phyloP scores from a whole-genome alignment of 2,888 invertebrate genomes.

The Lasioglossum leucozonium region DNA sequence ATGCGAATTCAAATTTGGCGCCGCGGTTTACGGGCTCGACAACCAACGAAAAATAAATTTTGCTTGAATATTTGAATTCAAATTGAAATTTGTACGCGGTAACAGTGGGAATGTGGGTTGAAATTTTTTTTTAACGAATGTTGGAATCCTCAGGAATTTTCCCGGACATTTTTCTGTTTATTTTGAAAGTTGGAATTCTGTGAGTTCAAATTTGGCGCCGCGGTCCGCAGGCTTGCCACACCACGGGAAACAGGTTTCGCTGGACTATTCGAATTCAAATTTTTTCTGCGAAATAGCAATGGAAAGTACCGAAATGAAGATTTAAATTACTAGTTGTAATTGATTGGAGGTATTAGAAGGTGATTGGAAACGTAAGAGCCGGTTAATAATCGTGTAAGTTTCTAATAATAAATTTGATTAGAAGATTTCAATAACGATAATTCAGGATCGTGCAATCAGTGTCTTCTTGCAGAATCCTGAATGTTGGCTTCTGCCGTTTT shows the following conservation, averaged over 20 bases:
- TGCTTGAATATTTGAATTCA: background rate
- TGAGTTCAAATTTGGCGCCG: background rate
- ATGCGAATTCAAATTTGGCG: background rate
- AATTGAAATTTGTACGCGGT: background rate
- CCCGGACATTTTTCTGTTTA: too few species aligned
- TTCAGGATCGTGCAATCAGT: background rate
- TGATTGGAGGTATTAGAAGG: background rate
- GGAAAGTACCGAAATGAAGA: background rate
- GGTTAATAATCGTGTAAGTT: background rate
- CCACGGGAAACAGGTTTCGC: too few species aligned
- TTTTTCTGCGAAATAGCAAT: background rate
- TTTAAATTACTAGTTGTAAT: background rate
- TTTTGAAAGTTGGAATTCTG: background rate
- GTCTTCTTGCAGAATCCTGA: background rate
- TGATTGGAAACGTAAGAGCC: background rate
- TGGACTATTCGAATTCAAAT: background rate
- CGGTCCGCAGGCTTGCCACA: too few species aligned
- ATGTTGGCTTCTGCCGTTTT: background rate
- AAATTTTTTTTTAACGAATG: too few species aligned
- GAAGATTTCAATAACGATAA: background rate
- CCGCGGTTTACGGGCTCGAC: background rate
- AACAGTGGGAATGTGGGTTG: background rate
- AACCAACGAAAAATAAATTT: background rate
- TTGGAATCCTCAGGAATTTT: too few species aligned
- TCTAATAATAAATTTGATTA: background rate